Evolutionary conservation across 1,140 invertebrate genomes (phyloP).

Genomic region (Drosophila dunni): DNA sequence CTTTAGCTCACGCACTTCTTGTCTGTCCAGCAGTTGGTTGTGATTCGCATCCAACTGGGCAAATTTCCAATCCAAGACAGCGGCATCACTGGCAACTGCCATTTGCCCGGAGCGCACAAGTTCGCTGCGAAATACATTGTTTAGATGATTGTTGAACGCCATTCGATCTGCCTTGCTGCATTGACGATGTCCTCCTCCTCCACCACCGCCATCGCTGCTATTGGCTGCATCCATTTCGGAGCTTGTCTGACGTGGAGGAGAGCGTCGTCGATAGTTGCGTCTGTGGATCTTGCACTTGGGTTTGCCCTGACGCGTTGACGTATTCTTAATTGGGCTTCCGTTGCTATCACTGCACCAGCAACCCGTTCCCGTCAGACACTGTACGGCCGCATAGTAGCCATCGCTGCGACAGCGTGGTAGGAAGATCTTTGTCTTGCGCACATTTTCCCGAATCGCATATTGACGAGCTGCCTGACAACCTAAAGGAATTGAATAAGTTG

Average conservation of each 20-base stretch:
- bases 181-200: conserved; percentile 56
- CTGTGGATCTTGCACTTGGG: conserved; percentile 88
- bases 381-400: conserved; percentile 92
- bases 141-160: conserved; percentile 92
- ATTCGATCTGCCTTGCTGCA: conserved; percentile 91
- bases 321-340: conserved; percentile 91
- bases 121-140: conserved; percentile 93
- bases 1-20: conserved; percentile 92
- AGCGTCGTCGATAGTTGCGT: conserved; percentile 84
- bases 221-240: conserved; percentile 48
- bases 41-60: conserved; percentile 90
- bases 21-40: conserved; percentile 90
- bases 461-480: conserved; percentile 75
- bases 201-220: conserved; percentile 39
- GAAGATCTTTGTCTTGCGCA: conserved; percentile 85
- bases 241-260: conserved; percentile 61
- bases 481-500: conserved; percentile 19
- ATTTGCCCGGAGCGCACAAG: conserved; percentile 86
- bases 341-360: conserved; percentile 92
- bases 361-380: conserved; percentile 91
- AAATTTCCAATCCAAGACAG: conserved; percentile 95
- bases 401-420: conserved; percentile 91
- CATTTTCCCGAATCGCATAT: conserved; percentile 70
- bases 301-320: conserved; percentile 87
- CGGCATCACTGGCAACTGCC: conserved; percentile 58